These are phyloP conservation scores for Vombatus ursinus DNA, from an alignment of 2,113 vertebrate genomes.

Conservation along the genomic window DNA sequence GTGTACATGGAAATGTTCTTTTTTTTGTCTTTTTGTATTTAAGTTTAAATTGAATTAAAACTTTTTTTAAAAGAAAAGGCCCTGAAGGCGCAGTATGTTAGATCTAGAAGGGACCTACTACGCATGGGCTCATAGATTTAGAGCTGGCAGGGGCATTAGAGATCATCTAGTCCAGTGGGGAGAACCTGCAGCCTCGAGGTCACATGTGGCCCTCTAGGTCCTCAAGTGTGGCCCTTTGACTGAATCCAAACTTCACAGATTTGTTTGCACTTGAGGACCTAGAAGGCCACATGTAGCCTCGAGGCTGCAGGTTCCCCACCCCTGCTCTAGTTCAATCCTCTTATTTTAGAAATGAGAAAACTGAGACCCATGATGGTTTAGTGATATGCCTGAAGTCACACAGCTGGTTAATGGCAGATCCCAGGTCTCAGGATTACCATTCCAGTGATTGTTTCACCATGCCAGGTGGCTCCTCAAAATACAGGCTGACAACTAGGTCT, in stretches of 20 bases:
- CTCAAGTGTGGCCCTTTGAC: too few relatives aligned
- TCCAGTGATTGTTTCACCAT: background rate
- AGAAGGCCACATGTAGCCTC: too few relatives aligned
- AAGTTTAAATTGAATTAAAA: background rate
- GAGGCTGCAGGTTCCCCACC: too few relatives aligned
- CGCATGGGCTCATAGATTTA: background rate
- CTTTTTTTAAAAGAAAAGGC: background rate
- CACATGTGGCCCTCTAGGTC: too few relatives aligned
- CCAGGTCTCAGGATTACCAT: background rate
- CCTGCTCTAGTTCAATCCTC: background rate
- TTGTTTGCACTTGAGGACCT: too few relatives aligned
- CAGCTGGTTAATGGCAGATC: background rate
- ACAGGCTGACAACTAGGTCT: background rate
- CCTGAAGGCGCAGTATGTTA: background rate
- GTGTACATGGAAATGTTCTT: background rate
- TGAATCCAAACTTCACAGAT: too few relatives aligned
- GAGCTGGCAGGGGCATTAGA: background rate
- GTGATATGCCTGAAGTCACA: background rate
- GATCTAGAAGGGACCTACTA: background rate
- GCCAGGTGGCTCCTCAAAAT: background rate
- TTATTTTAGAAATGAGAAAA: background rate
- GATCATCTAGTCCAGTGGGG: background rate
- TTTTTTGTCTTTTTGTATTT: background rate
- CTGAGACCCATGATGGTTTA: background rate
- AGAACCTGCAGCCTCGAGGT: too few relatives aligned